Percentiles rank a stretch among this genome's conserved stretches.
These are phyloP conservation scores for Peromyscus aztecus DNA, from an alignment of 2,797 vertebrate genomes.

Conservation along the genomic window DNA sequence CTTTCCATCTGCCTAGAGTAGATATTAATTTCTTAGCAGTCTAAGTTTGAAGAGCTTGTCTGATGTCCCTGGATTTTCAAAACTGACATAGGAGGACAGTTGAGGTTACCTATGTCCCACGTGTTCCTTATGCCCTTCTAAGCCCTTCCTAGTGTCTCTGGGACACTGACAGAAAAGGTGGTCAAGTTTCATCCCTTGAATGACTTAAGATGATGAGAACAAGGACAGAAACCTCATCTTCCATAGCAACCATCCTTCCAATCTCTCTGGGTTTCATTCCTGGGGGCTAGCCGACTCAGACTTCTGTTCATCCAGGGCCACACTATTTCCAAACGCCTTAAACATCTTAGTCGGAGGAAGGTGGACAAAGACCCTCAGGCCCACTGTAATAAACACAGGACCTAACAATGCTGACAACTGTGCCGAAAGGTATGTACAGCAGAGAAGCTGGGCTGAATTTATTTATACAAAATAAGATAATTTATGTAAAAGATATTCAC, in stretches of 20 bases:
- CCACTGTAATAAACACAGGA: background rate
- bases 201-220: background rate
- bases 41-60: background rate
- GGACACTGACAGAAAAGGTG: background rate
- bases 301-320: background rate
- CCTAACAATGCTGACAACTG: slow-evolving; percentile 11
- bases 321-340: background rate
- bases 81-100: background rate
- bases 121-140: background rate
- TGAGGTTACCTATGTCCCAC: background rate
- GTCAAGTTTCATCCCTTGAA: background rate
- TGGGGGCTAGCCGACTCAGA: background rate
- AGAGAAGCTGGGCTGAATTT: slow-evolving; percentile 51
- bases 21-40: background rate
- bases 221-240: background rate
- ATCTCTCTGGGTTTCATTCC: background rate
- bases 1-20: background rate
- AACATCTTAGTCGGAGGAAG: background rate
- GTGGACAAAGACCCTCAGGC: background rate
- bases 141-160: background rate
- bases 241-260: background rate
- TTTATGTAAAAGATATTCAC: slow-evolving; percentile 59
- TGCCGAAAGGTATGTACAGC: slow-evolving; percentile 10
- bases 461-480: slow-evolving; percentile 56
- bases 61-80: background rate